phyloP scores from a whole-genome alignment of 2,113 vertebrate species.

The Hippocampus zosterae region DNA sequence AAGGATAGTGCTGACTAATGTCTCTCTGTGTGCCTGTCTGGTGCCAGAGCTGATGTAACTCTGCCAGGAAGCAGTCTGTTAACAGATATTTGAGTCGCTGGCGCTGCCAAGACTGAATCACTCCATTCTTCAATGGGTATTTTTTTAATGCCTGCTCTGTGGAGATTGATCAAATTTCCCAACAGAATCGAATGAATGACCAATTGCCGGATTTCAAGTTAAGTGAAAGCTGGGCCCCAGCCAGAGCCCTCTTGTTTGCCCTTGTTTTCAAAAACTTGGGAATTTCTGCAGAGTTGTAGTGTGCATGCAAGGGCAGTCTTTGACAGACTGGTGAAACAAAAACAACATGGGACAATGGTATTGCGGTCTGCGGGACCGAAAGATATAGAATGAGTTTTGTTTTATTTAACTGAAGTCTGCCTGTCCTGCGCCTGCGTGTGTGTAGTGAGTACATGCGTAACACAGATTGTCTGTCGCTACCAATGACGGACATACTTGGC shows the following conservation, averaged over 20 bases:
- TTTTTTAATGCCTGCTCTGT: constrained; percentile 23
- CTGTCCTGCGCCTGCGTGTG: no score
- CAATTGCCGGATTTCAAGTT: constrained; percentile 3
- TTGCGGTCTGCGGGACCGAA: no score
- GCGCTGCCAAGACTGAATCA: constrained; percentile 57
- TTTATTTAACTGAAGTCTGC: no score
- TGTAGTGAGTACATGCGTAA: no score
- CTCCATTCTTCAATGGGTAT: constrained; percentile 40
- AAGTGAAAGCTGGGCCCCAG: not conserved
- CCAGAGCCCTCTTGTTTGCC: constrained; percentile 1
- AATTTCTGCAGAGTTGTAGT: not conserved
- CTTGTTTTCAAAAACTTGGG: not conserved
- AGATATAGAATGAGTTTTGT: no score
- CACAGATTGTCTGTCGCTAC: no score
- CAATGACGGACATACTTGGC: no score
- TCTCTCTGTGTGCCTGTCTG: constrained; percentile 59
- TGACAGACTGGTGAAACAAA: not conserved
- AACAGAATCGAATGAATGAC: constrained; percentile 34
- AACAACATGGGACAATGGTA: no score
- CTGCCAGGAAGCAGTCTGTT: constrained; percentile 72
- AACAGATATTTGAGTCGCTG: constrained; percentile 66
- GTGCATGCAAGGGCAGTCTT: not conserved
- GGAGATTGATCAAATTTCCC: constrained; percentile 34
- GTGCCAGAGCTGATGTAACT: constrained; percentile 73
- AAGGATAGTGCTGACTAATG: constrained; percentile 64